Base-by-base conservation (phyloP, 2,113 vertebrate genomes). In the Mustela lutreola region DNA sequence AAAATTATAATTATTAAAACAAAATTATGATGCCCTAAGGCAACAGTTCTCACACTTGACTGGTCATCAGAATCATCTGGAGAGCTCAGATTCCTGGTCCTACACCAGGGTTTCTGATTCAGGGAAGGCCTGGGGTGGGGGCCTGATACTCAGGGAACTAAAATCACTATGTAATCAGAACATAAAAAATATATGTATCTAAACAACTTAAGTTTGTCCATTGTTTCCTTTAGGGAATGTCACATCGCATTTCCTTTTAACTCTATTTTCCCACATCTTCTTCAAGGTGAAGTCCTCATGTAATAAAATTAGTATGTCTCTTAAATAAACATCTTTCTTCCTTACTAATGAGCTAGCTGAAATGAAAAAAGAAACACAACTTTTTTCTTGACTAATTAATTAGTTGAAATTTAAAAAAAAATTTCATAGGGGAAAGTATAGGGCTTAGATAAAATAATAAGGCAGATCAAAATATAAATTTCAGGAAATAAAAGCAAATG, bases 401-500 rank as follows among this genome's bases (percentile, higher is more conserved):
- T 39, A 79, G 11, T 83, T 93, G 21, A 73, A 26, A 50, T 86
- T 62, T 76, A 56, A 1, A 14, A 53, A 6, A 48, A 36, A 62
- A 36, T 31, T 84, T 85, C 76, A 70, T 70, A 82, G 7, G 42
- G 7, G 63, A 84, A 65, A 62, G 14, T 42, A 83, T 14, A 82
- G 31, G 53, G 2, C 10, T 91, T 75, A 67, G 21, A 81, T 76
- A 11, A 71, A 96, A 82, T 67, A 70, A 60, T 45, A 28, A 95
- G 36, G n/a, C 19, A 96, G 87, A 28, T 11, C 22, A 62, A 71
- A 53, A 79, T 45, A 45, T 10, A 92, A 45, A 62, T 48, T 92
- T 80, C 65, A 86, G 50, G 58, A 81, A 76, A 86, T 42, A 82
- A 96, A 91, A 89, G 60, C 15, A 94, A 76, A 85, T 91, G 1